Conservation (phyloP, 1,140 invertebrate genomes). For the Papilio polyxenes region DNA sequence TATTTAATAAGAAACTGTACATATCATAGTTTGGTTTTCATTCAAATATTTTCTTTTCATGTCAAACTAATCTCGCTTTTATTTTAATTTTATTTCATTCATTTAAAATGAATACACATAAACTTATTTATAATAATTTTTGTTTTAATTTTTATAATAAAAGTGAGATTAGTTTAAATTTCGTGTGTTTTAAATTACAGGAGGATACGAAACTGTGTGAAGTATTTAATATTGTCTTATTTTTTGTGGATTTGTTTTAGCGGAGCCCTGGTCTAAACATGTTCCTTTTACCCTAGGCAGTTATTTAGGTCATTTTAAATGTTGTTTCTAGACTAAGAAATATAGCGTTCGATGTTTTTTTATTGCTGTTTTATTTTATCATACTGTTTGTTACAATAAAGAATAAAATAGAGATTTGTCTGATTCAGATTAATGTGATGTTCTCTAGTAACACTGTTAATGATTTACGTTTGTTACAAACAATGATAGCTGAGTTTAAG, state of each 20-base stretch:
- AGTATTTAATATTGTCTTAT: constrained; percentile 4
- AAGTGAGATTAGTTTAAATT: constrained; percentile 28
- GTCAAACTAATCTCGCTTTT: constrained; percentile 24
- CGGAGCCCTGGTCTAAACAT: constrained; percentile 42
- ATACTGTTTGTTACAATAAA: too few species aligned
- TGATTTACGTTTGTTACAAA: too few species aligned
- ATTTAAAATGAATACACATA: not conserved
- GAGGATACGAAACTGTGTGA: not conserved
- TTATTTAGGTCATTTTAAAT: constrained; percentile 68
- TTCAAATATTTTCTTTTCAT: constrained; percentile 10
- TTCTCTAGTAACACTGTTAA: too few species aligned
- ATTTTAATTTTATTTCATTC: not conserved
- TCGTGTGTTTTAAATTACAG: constrained; percentile 31
- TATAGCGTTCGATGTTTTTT: constrained; percentile 77
- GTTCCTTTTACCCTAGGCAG: constrained; percentile 52
- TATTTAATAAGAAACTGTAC: constrained; percentile 27
- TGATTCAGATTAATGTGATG: too few species aligned
- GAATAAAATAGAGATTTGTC: too few species aligned
- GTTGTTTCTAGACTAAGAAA: constrained; percentile 75
- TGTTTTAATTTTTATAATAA: not conserved
- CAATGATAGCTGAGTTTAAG: too few species aligned
- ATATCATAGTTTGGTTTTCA: constrained; percentile 33
- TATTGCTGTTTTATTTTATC: constrained; percentile 59
- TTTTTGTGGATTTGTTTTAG: constrained; percentile 29
- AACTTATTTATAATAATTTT: not conserved